A percentile compares a stretch with the other conserved stretches of the same genome.
Evolutionary conservation across 1,140 invertebrate species (phyloP).

Genomic region (Theocolax elegans): DNA sequence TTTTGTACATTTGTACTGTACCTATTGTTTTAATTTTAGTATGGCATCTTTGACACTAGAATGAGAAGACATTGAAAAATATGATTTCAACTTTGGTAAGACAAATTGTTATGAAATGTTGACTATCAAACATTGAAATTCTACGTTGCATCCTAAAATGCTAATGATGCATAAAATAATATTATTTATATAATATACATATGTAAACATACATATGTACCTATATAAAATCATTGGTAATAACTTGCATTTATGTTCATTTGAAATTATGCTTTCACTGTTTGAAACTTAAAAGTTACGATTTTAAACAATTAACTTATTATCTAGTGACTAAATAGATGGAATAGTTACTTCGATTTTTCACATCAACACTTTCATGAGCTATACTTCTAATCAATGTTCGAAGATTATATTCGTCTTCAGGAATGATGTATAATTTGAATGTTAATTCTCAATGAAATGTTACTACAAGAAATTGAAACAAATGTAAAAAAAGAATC

Average conservation of each 20-base stretch:
- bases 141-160: slow-evolving; percentile 22
- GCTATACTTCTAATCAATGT: neutral
- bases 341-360: slow-evolving; percentile 21
- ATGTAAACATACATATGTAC: neutral
- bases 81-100: slow-evolving; percentile 38
- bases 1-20: slow-evolving; percentile 13
- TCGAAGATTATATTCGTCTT: slow-evolving; percentile 11
- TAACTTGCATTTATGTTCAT: slow-evolving; percentile 16
- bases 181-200: neutral
- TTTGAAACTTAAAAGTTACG: slow-evolving; percentile 1
- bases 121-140: slow-evolving; percentile 9
- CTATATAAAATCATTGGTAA: slow-evolving; percentile 33
- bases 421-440: slow-evolving; percentile 11
- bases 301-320: slow-evolving; percentile 27
- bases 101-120: slow-evolving; percentile 12
- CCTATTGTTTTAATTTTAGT: slow-evolving; percentile 30
- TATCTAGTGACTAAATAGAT: slow-evolving; percentile 36
- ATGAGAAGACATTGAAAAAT: slow-evolving; percentile 24
- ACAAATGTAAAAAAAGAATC: slow-evolving; percentile 9
- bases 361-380: neutral
- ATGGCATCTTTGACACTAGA: slow-evolving; percentile 42
- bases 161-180: neutral
- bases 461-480: slow-evolving; percentile 3
- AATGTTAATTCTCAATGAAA: too few species aligned
- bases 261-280: slow-evolving; percentile 7